Evolutionary conservation across 37 sponge, comb jelly and placozoan species (phyloP), one percentile per base, ranked within the genome.

Genomic region (Agelas oroides): DNA sequence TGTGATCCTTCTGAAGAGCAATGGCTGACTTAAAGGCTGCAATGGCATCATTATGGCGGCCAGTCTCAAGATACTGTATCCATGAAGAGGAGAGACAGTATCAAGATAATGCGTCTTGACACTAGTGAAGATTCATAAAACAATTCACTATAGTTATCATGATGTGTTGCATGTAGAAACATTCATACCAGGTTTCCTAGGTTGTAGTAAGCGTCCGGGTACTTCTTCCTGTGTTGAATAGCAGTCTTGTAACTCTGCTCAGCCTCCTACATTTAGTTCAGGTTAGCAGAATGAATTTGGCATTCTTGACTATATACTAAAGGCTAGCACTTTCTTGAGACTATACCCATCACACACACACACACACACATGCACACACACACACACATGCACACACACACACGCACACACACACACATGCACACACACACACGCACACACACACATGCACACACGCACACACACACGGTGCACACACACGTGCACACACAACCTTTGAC

Each of bases 201-300:
- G 66, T 95, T 95, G 82, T 92, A 93, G 62, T 84, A 86, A 1
- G 96, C 93, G 67, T 95, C 87, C 18, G 91, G 91, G 76, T 95
- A 92, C 34, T 83, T 89, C 27, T 70, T 86, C 20, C 89, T 30
- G 41, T 89, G 87, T 25, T 73, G 39, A 11, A 95, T 76, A 25
- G 96, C 96, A 23, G 81, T 86, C 15, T 63, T 84, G 64, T 95
- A 95, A 33, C 84, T 79, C 24, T 65, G 38, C 39, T 91, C 90
- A 41, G 93, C 90, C 56, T 80, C 84, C 77, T 78, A 40, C 13
- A 70, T 58, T 14, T 40, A 24, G 28, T n/a, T n/a, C n/a, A n/a
- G n/a, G 46, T 46, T 12, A 46, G 46, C 46, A 46, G 46, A n/a
- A n/a, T n/a, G n/a, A n/a, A n/a, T n/a, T n/a, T n/a, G n/a, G n/a